Conservation (phyloP, 2,797 vertebrate species). For the Peromyscus attwateri region DNA sequence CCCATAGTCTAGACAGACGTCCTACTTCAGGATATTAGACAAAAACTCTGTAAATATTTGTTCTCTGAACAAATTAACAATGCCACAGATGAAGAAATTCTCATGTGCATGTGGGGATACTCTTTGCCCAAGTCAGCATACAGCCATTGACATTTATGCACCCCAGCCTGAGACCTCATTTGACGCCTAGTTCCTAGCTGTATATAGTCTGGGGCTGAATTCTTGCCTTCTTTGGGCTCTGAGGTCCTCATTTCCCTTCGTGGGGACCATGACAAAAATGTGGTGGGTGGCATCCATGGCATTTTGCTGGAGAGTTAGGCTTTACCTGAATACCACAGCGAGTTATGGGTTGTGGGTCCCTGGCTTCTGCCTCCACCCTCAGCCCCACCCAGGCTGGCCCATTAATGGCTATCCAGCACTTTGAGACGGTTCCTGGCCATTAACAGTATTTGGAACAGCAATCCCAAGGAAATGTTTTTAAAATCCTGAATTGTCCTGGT, state of each 20-base stretch:
- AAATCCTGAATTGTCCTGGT: slow-evolving; percentile 27
- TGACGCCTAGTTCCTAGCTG: neutral
- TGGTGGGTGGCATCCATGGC: neutral
- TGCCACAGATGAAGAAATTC: slow-evolving; percentile 2
- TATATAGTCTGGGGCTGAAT: neutral
- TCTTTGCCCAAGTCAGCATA: neutral
- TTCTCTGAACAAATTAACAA: slow-evolving; percentile 8
- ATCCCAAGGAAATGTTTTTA: slow-evolving; percentile 74
- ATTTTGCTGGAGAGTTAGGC: neutral
- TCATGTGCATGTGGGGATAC: too few relatives aligned
- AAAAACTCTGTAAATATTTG: neutral
- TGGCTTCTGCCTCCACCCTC: neutral
- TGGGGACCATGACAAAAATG: neutral
- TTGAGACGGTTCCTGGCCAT: slow-evolving; percentile 25
- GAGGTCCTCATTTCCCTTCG: neutral
- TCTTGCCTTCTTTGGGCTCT: neutral
- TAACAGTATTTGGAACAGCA: slow-evolving; percentile 74
- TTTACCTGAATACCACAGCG: neutral
- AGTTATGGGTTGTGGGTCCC: neutral
- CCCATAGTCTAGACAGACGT: too few relatives aligned
- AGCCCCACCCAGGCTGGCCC: neutral
- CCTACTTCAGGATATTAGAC: neutral
- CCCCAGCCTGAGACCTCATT: neutral
- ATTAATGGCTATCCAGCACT: neutral
- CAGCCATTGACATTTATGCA: neutral